Base-by-base conservation (phyloP, 2,797 vertebrate species). In the Bucorvus abyssinicus region DNA sequence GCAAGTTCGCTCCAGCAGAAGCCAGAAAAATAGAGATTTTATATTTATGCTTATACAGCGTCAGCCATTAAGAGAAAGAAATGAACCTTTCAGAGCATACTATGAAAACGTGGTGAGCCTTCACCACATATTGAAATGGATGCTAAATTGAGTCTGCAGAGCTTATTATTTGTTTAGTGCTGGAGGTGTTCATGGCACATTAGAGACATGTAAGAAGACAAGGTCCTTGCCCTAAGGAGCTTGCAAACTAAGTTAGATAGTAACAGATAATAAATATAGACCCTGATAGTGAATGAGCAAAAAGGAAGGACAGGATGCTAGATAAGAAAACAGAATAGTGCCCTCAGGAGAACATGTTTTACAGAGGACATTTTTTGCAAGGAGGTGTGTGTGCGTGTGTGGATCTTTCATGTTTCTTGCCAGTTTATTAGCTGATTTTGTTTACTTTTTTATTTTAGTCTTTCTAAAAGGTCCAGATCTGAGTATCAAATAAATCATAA, bases 121-220 rank as follows among this genome's bases (percentile, higher is more conserved):
- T 96, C 92, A 73, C 85, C 57, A 90, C 94, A 94, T 92, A 96
- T 95, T 96, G 94, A 95, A 94, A 93, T 95, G 57, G 95, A 92
- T 95, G 40, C 87, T 95, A 96, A 96, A 94, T 77, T 84, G 86
- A 94, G 82, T 95, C 74, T 84, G 90, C 56, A 89, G 78, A 95
- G 75, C 67, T 93, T 92, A 84, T 95, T 95, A 93, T 88, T 96
- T 95, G 76, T 93, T 96, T 94, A 95, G 90, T 83, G 60, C 81
- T 95, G 69, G 65, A 96, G 80, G 80, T 93, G 87, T 88, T 91
- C 79, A 67, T 78, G 79, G 76, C 87, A 92, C 71, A 84, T 97
- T 94, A 94, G 9, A 18, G 84, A 82, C 70, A 52, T 70, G 70
- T 73, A 96, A 89, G 79, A 92, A 95, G 92, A 96, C 29, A 23